Evolutionary conservation across 2,113 vertebrate genomes (phyloP), one percentile per base, ranked within the genome.

Genomic region (Porphyrio hochstetteri): DNA sequence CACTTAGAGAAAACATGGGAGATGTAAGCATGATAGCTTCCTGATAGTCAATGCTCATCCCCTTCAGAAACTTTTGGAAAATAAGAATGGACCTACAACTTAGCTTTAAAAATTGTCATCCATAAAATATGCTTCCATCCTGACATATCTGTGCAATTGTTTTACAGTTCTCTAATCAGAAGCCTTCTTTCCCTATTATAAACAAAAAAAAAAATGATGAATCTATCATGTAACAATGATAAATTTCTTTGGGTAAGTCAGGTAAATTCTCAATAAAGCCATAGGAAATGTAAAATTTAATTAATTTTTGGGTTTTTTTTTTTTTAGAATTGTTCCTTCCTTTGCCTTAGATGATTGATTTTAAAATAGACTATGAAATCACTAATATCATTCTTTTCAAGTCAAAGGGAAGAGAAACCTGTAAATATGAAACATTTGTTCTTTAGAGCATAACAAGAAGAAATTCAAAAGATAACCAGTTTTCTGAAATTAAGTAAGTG

Each of bases 311-410:
- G 14, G 42, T 42, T 42, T 17, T 44, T 17, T 81, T 42, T 56
- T 70, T 91, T 92, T 84, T 46, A 88, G 61, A 92, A 85, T 57
- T 77, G 57, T 88, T 95, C 88, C 68, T 92, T 92, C 56, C 50
- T 76, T 90, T 64, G 35, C 63, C 67, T 95, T 88, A 93, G 82
- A 86, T 96, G 92, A 94, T 93, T 95, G 75, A 71, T 81, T 97
- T 97, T 95, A 91, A 97, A 96, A 97, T 93, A 78, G 52, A 68
- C 82, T 85, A 70, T 72, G 61, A 97, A 96, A 93, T 94, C 93
- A 90, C n/a, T 93, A 67, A 93, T 90, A 89, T 83, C 72, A 50
- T 25, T 60, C 42, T 95, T 97, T 91, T 80, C 60, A 96, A 90
- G 76, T 86, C 25, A 86, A 91, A 96, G 56, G 82, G 38, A 90